Evolutionary conservation across 2,888 invertebrate species (phyloP).

Genomic region (Arctia plantaginis): DNA sequence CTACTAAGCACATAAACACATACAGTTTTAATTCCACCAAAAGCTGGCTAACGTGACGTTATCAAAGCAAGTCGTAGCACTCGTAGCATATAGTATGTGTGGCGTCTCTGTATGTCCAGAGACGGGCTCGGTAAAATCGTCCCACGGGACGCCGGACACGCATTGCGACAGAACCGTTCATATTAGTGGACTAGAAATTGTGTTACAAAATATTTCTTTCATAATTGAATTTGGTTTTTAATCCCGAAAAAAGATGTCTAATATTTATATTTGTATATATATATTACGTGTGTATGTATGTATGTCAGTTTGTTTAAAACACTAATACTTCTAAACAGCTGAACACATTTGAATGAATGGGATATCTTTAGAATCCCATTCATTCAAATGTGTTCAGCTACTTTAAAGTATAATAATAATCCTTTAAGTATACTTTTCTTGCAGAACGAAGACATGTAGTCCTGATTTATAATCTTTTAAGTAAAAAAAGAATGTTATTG

Average conservation of each 20-base stretch:
- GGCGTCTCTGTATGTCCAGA: constrained; percentile 26
- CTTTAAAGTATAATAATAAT: no score
- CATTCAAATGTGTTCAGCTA: no score
- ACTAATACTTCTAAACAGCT: no score
- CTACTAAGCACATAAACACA: neutral
- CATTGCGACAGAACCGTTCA: constrained; percentile 59
- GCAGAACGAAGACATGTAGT: no score
- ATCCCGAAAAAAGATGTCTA: no score
- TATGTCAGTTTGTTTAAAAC: neutral
- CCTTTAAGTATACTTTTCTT: no score
- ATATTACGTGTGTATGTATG: no score
- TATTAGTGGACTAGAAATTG: constrained; percentile 29
- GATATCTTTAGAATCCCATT: no score
- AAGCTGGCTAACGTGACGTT: constrained; percentile 21
- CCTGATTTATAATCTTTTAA: no score
- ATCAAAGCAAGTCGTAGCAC: constrained; percentile 25
- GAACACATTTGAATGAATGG: no score
- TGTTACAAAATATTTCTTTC: neutral
- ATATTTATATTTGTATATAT: no score
- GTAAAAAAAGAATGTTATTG: no score
- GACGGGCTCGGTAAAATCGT: constrained; percentile 48
- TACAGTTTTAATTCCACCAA: constrained; percentile 7
- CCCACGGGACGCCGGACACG: constrained; percentile 60
- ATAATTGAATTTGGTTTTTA: neutral
- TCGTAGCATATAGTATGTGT: constrained; percentile 27